Conservation (phyloP, 2,797 vertebrate genomes). For the Platalea minor region DNA sequence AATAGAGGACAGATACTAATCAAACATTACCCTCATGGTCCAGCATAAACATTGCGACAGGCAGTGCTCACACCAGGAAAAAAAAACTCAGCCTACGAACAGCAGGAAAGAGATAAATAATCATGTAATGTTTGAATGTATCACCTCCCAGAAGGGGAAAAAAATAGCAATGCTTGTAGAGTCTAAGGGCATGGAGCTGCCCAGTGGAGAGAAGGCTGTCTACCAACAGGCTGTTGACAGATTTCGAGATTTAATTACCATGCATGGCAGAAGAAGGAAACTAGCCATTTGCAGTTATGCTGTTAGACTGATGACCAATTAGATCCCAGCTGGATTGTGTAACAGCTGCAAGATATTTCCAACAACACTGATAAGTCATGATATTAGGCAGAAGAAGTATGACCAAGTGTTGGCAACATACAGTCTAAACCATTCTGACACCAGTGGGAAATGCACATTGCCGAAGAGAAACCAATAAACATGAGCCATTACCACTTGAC, state of each 20-base stretch:
- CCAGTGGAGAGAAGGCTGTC: not conserved
- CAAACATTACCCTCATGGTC: not conserved
- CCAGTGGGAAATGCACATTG: not conserved
- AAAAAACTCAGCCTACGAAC: not conserved
- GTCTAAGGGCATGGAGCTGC: not conserved
- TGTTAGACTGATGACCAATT: constrained; percentile 17
- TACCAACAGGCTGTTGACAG: constrained; percentile 19
- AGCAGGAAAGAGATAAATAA: constrained; percentile 1
- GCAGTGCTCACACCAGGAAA: not conserved
- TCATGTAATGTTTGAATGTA: not conserved
- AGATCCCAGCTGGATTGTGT: not conserved
- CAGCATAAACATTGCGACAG: not conserved
- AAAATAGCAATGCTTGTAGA: not conserved
- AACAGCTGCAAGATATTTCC: constrained; percentile 20
- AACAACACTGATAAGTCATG: not conserved
- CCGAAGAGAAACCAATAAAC: not conserved
- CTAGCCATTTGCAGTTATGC: not conserved
- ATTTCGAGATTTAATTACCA: not conserved
- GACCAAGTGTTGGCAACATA: not conserved
- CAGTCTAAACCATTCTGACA: not conserved
- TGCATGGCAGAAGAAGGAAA: not conserved
- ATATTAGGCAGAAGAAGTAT: not conserved
- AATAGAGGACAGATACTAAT: not conserved
- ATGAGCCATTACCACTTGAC: not conserved
- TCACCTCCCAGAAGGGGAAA: not conserved